phyloP scores from a whole-genome alignment of 2,888 invertebrate species.

The Amphiduros pacificus region DNA sequence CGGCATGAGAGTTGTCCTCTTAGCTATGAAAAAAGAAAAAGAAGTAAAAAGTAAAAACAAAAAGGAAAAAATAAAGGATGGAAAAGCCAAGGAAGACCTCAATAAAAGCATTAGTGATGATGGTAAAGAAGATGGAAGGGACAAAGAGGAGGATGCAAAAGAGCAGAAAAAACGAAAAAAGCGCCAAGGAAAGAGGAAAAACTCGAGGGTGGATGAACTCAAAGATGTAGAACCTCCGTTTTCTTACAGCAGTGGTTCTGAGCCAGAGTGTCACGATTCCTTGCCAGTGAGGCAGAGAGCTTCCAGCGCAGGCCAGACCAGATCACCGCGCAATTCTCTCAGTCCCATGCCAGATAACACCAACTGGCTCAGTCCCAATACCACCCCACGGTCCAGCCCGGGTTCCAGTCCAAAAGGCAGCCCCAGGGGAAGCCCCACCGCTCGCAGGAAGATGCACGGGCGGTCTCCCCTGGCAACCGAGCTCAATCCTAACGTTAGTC shows the following conservation, averaged over 20 bases:
- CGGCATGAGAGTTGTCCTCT: constrained; percentile 55
- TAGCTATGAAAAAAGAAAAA: constrained; percentile 37
- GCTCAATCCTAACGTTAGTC: constrained; percentile 19
- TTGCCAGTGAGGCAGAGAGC: background rate
- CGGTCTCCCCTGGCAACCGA: constrained; percentile 60
- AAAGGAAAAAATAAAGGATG: constrained; percentile 31
- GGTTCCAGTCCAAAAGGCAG: constrained; percentile 42
- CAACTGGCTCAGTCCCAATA: constrained; percentile 39
- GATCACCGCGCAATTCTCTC: constrained; percentile 19
- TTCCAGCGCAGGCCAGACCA: background rate
- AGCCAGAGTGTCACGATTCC: constrained; percentile 35
- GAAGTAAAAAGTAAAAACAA: constrained; percentile 37
- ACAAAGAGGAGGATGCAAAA: constrained; percentile 37
- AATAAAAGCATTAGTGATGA: constrained; percentile 21
- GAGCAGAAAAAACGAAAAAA: constrained; percentile 38
- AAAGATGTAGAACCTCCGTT: constrained; percentile 42
- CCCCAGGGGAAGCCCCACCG: constrained; percentile 57
- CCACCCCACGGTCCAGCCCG: constrained; percentile 47
- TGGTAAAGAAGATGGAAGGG: constrained; percentile 30
- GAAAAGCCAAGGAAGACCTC: background rate
- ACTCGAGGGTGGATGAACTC: constrained; percentile 43
- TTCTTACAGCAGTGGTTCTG: constrained; percentile 55
- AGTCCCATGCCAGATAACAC: constrained; percentile 29
- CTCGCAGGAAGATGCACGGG: constrained; percentile 29
- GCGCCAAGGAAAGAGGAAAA: constrained; percentile 28